Evolutionary conservation across 1,140 invertebrate genomes (phyloP), one percentile per base, ranked within the genome.

Genomic region (Callitettix versicolor): DNA sequence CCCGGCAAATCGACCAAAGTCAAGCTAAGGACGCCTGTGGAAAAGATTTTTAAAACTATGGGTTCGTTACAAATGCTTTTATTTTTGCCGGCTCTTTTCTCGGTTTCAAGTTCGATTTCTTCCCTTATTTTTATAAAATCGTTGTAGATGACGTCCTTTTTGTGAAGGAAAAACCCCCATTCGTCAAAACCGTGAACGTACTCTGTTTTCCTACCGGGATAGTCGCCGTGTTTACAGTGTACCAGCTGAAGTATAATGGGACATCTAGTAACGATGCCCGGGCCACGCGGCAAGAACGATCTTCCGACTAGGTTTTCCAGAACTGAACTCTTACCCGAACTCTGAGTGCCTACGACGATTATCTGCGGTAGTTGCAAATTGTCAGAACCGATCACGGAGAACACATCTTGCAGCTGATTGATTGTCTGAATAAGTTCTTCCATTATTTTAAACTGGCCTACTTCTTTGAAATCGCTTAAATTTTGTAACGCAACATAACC

Each of bases 61-160:
- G 84, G 83, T 49, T 81, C 65, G 51, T 76, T 73, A 9, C 81
- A 84, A 40, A 88, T 85, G 43, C 80, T 81, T 68, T 86, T 86
- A 60, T 85, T 84, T 12, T 64, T 64, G 4, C 84, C 84, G 12
- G 85, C 86, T 4, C 76, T 68, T 43, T 81, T 65, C 57, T 85
- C 81, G 3, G 84, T 87, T 65, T 85, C 84, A 50, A 74, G 77
- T 67, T 85, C 84, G 63, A 87, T 88, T 68, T 87, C 85, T 62
- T 76, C 77, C 2, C 82, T 71, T 4, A 87, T 81, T 56, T 73
- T 67, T 62, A 79, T 75, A 71, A 86, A 87, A 66, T 85, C 79
- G 2, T 68, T 70, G 65, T 79, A 85, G 52, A 80, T 80, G 60
- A 77, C 77, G 1, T 80, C 79, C 64, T 82, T 81, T 59, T 73